Conservation (phyloP, 1,140 invertebrate species). For the Drosophila arawakana region DNA sequence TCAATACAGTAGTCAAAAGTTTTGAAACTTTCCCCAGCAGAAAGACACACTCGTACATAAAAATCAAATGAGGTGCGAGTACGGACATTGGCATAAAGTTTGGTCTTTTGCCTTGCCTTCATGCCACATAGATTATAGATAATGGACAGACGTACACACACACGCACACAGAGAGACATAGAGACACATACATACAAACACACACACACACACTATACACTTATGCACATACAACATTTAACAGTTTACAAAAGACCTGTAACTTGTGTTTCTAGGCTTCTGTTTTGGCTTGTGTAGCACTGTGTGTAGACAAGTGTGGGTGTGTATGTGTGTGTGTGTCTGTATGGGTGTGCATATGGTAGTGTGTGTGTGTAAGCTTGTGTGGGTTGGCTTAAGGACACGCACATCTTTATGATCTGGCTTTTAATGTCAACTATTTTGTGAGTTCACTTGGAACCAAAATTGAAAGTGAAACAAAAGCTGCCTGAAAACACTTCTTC, state of each 20-base stretch:
- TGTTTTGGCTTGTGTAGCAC: background rate
- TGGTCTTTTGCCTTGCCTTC: conserved; percentile 6
- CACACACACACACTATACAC: conserved; percentile 59
- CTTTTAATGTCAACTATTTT: conserved; percentile 8
- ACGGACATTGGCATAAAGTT: conserved; percentile 27
- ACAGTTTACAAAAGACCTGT: conserved; percentile 52
- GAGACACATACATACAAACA: conserved; percentile 31
- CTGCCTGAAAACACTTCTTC: conserved; percentile 15
- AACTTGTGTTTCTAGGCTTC: conserved; percentile 7
- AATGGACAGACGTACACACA: conserved; percentile 1
- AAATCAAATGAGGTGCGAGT: conserved; percentile 17
- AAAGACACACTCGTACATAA: background rate
- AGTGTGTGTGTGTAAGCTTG: background rate
- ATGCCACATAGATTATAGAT: conserved; percentile 15
- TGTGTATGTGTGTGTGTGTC: conserved; percentile 14
- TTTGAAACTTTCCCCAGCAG: conserved; percentile 8
- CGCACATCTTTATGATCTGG: conserved; percentile 5
- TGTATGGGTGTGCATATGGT: background rate
- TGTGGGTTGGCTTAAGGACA: background rate
- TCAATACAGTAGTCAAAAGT: background rate
- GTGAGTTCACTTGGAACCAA: conserved; percentile 6
- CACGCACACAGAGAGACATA: conserved; percentile 12
- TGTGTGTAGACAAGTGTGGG: conserved; percentile 4
- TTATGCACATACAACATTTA: conserved; percentile 79
- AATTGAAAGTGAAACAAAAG: conserved; percentile 2